Evolutionary conservation across 2,888 invertebrate genomes (phyloP), one percentile per base, ranked within the genome.

Genomic region (Hylaea fasciaria): DNA sequence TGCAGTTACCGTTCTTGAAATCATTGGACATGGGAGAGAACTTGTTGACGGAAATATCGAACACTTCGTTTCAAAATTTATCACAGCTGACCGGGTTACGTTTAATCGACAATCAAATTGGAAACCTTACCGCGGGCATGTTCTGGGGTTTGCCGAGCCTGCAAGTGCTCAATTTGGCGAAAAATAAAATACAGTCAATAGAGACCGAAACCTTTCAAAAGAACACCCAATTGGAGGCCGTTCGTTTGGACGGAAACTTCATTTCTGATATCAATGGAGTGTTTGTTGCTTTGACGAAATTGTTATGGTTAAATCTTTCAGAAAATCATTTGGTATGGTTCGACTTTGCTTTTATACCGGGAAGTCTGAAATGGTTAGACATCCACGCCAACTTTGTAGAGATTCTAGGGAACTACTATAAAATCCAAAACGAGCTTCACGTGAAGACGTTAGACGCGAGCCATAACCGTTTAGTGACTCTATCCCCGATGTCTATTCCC

Each of bases 291-390:
- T 91, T 98, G 65, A 95, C 96, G 43, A 96, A 96, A 73, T 93
- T 98, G 63, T 90, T 97, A 78, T 96, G 97, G 96, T 89, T 98
- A 62, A 98, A 98, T 91, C 93, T 98, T 57, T 97, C 97, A 41
- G 97, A 97, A 88, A 98, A 98, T 90, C 97, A 97, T 87, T 93
- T 98, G 77, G 96, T 96, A 39, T 97, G 97, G 97, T 98, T 98
- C 89, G 98, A 98, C 86, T 98, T 97, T 84, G 97, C 97, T 28
- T 97, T 98, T 77, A 95, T 98, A 71, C 98, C 98, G 9, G 95
- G 95, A 64, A 96, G 96, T 82, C 93, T 98, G 46, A 96, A 97
- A 85, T 97, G 97, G 97, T 87, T 98, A 73, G 97, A 98, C 78
- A 95, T 98, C 69, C 97, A 97, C 81, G 95, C 96, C 35, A 98